Conservation (phyloP, 2,888 invertebrate species). For the Platycnemis pennipes region DNA sequence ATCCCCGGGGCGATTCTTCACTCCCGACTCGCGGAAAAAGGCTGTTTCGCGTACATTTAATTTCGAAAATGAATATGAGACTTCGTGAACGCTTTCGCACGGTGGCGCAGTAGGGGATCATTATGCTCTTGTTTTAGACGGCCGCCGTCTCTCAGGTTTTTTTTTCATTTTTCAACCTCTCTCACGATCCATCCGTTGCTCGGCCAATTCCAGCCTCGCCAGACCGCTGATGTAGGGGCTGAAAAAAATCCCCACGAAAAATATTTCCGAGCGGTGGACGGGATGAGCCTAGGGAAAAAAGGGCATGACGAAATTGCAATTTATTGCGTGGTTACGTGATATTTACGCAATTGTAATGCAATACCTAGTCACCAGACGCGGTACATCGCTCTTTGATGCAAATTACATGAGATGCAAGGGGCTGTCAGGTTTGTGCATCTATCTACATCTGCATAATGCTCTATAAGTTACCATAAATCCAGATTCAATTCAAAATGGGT, state of each 20-base stretch:
- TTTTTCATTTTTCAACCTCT: background rate
- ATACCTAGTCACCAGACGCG: no score
- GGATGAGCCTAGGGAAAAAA: no score
- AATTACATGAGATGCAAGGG: no score
- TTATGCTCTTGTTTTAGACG: slow-evolving; percentile 31
- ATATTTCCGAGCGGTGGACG: background rate
- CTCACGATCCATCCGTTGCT: background rate
- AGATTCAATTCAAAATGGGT: no score
- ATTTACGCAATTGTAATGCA: no score
- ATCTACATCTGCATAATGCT: no score
- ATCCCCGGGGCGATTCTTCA: background rate
- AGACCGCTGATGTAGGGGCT: background rate
- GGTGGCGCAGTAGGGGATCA: background rate
- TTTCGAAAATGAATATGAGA: slow-evolving; percentile 25
- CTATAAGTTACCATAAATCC: no score
- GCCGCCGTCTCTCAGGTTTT: background rate
- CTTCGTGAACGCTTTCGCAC: slow-evolving; percentile 17
- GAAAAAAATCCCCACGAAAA: background rate
- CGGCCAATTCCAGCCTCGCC: background rate
- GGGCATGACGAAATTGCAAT: no score
- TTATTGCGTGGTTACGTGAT: no score
- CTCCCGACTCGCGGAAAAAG: background rate
- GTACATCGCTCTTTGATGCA: no score
- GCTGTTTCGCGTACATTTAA: slow-evolving; percentile 18
- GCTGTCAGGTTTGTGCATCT: no score